Conservation (phyloP, 2,797 vertebrate species). For the Spheniscus humboldti region DNA sequence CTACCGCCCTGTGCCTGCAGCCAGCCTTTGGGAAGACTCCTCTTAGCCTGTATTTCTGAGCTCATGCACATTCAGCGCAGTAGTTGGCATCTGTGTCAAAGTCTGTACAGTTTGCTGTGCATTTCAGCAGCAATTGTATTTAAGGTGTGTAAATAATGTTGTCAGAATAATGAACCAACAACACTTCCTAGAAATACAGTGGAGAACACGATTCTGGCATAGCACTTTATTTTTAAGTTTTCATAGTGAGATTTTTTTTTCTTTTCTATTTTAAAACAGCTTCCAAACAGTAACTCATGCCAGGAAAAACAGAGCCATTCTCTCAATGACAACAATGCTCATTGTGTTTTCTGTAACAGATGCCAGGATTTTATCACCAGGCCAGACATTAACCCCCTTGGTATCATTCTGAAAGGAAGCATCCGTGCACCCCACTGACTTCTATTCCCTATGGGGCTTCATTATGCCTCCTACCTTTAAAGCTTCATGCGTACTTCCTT, state of each 20-base stretch:
- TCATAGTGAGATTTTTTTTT: slow-evolving; percentile 2
- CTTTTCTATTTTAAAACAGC: slow-evolving; percentile 68
- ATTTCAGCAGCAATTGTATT: slow-evolving; percentile 3
- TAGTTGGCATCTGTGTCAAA: not conserved
- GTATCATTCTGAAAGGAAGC: slow-evolving; percentile 57
- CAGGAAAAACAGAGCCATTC: slow-evolving; percentile 77
- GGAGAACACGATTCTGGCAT: slow-evolving; percentile 29
- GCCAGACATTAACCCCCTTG: slow-evolving; percentile 70
- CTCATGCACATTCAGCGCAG: not conserved
- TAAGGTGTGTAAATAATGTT: slow-evolving; percentile 34
- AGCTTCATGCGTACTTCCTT: slow-evolving; percentile 26
- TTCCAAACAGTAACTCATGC: slow-evolving; percentile 68
- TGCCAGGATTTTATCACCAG: slow-evolving; percentile 70
- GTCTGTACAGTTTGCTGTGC: not conserved
- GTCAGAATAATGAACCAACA: slow-evolving; percentile 39
- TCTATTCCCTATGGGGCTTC: slow-evolving; percentile 1
- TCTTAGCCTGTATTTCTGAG: not conserved
- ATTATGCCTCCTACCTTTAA: slow-evolving; percentile 15
- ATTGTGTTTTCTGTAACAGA: slow-evolving; percentile 69
- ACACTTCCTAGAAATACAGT: slow-evolving; percentile 56
- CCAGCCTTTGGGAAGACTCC: not conserved
- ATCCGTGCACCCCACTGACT: slow-evolving; percentile 34
- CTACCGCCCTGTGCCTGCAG: not conserved
- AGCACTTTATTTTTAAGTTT: slow-evolving; percentile 37
- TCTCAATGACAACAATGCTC: slow-evolving; percentile 73